Base-by-base conservation (phyloP, 2,113 vertebrate genomes). In the Antechinus flavipes region DNA sequence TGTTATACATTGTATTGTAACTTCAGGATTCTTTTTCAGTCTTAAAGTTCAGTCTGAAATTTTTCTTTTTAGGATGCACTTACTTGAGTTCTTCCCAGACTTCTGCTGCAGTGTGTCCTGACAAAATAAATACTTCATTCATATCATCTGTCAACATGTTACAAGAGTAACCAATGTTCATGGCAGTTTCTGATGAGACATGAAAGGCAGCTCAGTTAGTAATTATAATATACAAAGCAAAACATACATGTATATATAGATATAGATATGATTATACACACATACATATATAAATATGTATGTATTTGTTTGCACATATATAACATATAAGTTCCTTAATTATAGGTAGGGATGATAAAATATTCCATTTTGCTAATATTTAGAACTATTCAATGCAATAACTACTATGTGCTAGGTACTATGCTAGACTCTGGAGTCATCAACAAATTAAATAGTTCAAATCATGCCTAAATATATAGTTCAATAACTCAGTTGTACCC, bases 91-190 rank as follows among this genome's bases (percentile, higher is more conserved):
- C 98, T 97, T 98, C 98, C 94, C 98, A 98, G 76, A 99, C 99
- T 97, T 99, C 99, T 8, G 84, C 93, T 25, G 93, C 97, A 0
- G 98, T 98, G 95, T 97, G 98, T n/a, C 99, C 98, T 49, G 99
- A 97, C 91, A 99, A 97, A 46, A 99, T 96, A 91, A 99, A 99
- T 95, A 99, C 98, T 61, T 99, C 99, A 58, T 98, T 98, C 99
- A 99, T 99, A 96, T 98, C 99, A 90, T 99, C 99, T 52, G 99
- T 98, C 95, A 99, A 98, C 98, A 99, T 98, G 96, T 99, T 98
- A 98, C 99, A 99, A 93, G 99, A 99, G 96, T 99, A 99, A 50
- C 99, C 99, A 14, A 99, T 99, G 97, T 99, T 99, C 98, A 99
- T 98, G 1, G 99, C 99, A 25, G 99, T 99, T 98, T 99, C 99